Conservation (phyloP, 2,888 invertebrate species). For the Drosophila engyochracea region DNA sequence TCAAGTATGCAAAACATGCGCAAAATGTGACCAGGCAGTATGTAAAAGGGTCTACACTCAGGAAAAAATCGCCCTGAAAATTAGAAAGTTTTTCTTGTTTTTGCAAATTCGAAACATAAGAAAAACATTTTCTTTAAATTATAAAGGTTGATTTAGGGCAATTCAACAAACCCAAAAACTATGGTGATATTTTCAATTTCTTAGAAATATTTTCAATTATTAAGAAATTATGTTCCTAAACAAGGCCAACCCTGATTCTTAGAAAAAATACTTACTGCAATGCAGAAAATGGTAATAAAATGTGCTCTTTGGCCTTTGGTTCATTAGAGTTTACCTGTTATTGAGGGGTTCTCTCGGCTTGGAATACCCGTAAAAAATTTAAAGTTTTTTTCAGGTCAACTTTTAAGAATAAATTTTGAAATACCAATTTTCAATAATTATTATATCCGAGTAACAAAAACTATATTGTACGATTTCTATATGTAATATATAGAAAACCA, state of each 20-base stretch:
- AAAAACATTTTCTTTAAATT: not conserved
- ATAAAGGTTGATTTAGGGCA: not conserved
- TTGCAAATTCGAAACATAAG: not conserved
- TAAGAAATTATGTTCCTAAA: not conserved
- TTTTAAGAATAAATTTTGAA: not conserved
- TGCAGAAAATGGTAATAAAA: not conserved
- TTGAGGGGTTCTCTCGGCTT: not conserved
- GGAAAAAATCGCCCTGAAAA: not conserved
- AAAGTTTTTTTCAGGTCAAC: not conserved
- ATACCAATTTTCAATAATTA: not conserved
- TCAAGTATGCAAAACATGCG: slow-evolving; percentile 21
- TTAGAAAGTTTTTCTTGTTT: not conserved
- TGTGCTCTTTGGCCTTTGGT: not conserved
- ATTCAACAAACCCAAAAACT: not conserved
- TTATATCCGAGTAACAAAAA: not conserved
- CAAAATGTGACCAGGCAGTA: not conserved
- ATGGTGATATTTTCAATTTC: not conserved
- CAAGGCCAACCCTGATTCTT: not conserved
- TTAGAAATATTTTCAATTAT: not conserved
- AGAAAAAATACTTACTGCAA: not conserved
- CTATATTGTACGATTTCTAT: not conserved
- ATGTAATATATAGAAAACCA: not conserved
- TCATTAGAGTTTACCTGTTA: not conserved
- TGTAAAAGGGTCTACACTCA: not conserved
- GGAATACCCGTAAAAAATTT: not conserved